Evolutionary conservation across 2,888 invertebrate genomes (phyloP), one percentile per base, ranked within the genome.

Genomic region (Drosophila anomalata): DNA sequence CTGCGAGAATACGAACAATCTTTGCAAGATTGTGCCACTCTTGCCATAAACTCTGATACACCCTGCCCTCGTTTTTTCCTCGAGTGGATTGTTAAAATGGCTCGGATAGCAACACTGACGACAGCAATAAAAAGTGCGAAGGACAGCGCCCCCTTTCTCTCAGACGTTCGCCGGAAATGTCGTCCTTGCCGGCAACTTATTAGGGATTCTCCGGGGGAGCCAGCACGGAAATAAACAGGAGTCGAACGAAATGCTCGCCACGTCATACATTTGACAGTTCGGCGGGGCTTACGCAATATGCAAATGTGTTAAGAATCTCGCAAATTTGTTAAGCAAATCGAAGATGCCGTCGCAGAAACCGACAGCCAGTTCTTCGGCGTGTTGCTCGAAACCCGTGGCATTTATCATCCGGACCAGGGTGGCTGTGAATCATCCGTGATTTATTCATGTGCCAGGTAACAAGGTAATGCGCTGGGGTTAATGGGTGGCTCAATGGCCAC

Each of bases 241-340:
- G 59, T 70, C 67, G 60, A 20, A 20, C 65, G 70, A 70, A 81
- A 63, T 85, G 69, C 70, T 75, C 65, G 60, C 71, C 71, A 76
- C 73, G 57, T 73, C 71, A 53, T 41, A 75, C 72, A 84, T 78
- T 84, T 81, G 85, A 84, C 85, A 78, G 48, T 61, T 46, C 14
- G 36, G 11, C 9, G 8, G 39, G 36, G 41, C 22, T 63, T 47
- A 5, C 82, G 81, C 82, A 87, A 84, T 88, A 85, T 85, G 88
- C 85, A 85, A 85, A 85, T 85, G 85, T 80, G 88, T 65, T 78
- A 80, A 88, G 84, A 85, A 88, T 85, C 84, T 88, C 75, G 74
- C 84, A 85, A 85, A 85, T 85, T 88, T 85, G 84, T 85, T 84
- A 84, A 88, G 84, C 87, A 87, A 88, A 85, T 83, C 88, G 88